phyloP scores from a whole-genome alignment of 2,113 vertebrate genomes.

The Triplophysa dalaica region DNA sequence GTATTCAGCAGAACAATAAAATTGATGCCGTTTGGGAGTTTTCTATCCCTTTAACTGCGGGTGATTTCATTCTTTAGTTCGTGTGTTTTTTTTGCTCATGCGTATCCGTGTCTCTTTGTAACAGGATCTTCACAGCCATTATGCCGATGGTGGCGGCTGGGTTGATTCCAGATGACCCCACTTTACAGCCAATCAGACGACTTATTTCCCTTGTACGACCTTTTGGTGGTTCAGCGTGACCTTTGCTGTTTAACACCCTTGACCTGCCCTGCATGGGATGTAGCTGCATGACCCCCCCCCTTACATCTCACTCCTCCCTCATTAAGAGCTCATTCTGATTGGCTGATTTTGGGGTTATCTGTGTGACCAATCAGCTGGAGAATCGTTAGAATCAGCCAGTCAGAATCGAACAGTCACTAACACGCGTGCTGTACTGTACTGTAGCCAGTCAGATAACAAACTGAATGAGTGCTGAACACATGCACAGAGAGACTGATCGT shows the following conservation, averaged over 20 bases:
- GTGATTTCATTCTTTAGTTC: background rate
- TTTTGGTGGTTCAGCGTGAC: conserved; percentile 60
- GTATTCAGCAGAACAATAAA: too few species aligned
- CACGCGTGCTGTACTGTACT: conserved; percentile 52
- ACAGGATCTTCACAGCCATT: conserved; percentile 98
- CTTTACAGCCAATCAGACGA: conserved; percentile 95
- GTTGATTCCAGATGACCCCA: conserved; percentile 96
- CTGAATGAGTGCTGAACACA: background rate
- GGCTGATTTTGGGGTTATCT: conserved; percentile 76
- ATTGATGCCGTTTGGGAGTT: too few species aligned
- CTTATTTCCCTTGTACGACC: conserved; percentile 92
- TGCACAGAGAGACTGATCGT: background rate
- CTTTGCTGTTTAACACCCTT: conserved; percentile 62
- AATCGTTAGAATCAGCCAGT: conserved; percentile 68
- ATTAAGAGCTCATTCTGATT: conserved; percentile 71
- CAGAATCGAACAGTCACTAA: conserved; percentile 68
- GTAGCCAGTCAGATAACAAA: background rate
- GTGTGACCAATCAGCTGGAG: conserved; percentile 52
- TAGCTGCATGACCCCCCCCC: conserved; percentile 23
- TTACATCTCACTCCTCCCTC: background rate
- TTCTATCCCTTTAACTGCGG: too few species aligned
- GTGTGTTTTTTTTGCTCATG: conserved; percentile 46
- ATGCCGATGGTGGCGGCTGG: conserved; percentile 99
- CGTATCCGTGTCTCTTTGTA: conserved; percentile 78
- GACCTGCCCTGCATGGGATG: conserved; percentile 54